Conservation (phyloP, 2,797 vertebrate species). For the Thripadectes ignobilis region DNA sequence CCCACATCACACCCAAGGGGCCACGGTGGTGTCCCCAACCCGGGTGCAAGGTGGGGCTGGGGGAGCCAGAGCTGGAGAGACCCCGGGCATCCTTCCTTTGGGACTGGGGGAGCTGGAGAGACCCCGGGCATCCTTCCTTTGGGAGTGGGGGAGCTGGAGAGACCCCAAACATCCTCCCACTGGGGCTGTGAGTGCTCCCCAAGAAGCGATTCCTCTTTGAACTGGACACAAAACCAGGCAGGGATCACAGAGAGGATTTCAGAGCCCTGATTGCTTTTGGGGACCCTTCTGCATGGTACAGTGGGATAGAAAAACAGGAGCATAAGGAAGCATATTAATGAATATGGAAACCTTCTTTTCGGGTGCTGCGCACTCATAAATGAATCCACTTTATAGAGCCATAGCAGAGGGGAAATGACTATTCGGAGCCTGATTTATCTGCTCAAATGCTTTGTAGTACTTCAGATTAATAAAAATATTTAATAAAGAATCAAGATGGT, state of each 20-base stretch:
- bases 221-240: not conserved
- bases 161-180: not conserved
- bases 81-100: not conserved
- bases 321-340: not conserved
- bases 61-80: not conserved
- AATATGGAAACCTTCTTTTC: not conserved
- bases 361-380: not conserved
- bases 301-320: not conserved
- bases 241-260: not conserved
- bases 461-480: conserved; percentile 77
- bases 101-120: not conserved
- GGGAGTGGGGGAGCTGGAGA: not conserved
- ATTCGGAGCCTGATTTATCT: conserved; percentile 51
- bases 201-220: fast-evolving
- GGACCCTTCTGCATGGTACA: not conserved
- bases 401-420: conserved; percentile 27
- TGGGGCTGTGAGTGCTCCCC: fast-evolving
- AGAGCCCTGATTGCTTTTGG: not conserved
- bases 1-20: not conserved
- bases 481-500: conserved; percentile 75
- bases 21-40: fast-evolving
- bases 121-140: fast-evolving
- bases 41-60: not conserved
- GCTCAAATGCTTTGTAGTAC: conserved; percentile 48
- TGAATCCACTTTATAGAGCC: conserved; percentile 49